Percentiles rank a stretch among this genome's conserved stretches.
Conservation (phyloP, 2,113 vertebrate species). For the Onychostruthus taczanowskii region DNA sequence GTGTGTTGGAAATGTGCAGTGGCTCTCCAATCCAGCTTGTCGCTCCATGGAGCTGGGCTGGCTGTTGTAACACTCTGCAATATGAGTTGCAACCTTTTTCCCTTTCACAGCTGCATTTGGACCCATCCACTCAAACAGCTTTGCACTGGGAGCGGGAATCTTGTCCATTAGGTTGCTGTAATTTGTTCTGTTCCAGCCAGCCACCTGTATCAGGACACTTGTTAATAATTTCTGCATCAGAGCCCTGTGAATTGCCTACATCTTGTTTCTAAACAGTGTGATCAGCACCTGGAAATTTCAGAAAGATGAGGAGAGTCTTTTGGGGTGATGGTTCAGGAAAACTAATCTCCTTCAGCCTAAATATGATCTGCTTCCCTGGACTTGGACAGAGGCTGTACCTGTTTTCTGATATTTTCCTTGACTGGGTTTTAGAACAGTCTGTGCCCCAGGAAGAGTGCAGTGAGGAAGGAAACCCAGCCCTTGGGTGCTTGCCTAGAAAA, state of each 20-base stretch:
- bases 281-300: background rate
- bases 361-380: background rate
- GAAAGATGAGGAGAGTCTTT: background rate
- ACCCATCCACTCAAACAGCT: background rate
- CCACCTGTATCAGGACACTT: background rate
- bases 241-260: background rate
- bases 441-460: conserved; percentile 27
- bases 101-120: background rate
- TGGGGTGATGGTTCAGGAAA: background rate
- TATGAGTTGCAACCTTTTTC: background rate
- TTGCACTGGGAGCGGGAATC: background rate
- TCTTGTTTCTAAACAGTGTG: background rate
- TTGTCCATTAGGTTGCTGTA: background rate
- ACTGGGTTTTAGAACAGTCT: background rate
- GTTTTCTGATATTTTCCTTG: background rate
- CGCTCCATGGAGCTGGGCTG: rapidly evolving
- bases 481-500: conserved; percentile 61
- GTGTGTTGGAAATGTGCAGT: background rate
- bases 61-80: background rate
- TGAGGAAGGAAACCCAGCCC: conserved; percentile 57
- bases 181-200: background rate
- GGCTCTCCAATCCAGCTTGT: background rate
- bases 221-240: background rate
- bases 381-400: background rate
- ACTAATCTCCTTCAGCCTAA: background rate